These are phyloP conservation scores for Pangasius krempfi DNA, from an alignment of 2,797 vertebrate species.

Conservation along the genomic window DNA sequence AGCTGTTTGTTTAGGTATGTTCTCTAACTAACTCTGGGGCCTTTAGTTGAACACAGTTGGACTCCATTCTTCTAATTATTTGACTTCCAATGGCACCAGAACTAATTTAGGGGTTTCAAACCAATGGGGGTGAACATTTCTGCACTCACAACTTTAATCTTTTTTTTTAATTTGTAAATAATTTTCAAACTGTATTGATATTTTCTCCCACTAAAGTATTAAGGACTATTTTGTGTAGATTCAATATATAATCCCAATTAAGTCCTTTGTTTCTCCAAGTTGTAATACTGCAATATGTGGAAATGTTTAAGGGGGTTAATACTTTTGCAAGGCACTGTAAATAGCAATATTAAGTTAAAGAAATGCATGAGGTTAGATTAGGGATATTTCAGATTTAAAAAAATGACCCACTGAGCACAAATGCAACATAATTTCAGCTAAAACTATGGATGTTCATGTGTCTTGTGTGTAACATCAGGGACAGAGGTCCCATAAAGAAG, in stretches of 20 bases:
- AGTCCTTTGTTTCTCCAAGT: neutral
- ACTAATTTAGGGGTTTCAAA: neutral
- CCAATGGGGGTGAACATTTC: neutral
- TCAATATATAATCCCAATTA: neutral
- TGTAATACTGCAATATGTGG: neutral
- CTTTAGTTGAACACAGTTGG: neutral
- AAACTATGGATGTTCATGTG: constrained; percentile 18
- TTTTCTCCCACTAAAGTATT: no score
- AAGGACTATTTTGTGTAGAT: neutral
- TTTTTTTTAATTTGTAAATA: neutral
- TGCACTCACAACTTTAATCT: neutral
- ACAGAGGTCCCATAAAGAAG: neutral
- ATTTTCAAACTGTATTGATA: neutral
- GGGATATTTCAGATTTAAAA: constrained; percentile 43
- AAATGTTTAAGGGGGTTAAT: neutral
- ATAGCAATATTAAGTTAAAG: neutral
- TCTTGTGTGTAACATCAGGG: neutral
- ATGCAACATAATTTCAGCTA: constrained; percentile 41
- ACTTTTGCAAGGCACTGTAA: neutral
- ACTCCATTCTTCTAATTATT: neutral
- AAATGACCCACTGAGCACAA: constrained; percentile 61
- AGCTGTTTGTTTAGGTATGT: neutral
- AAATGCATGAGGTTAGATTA: constrained; percentile 7
- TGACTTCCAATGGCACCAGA: neutral
- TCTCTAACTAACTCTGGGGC: neutral